A percentile compares a stretch with the other conserved stretches of the same genome.
Conservation (phyloP, 2,113 vertebrate species). For the Hippocampus guttulatus region DNA sequence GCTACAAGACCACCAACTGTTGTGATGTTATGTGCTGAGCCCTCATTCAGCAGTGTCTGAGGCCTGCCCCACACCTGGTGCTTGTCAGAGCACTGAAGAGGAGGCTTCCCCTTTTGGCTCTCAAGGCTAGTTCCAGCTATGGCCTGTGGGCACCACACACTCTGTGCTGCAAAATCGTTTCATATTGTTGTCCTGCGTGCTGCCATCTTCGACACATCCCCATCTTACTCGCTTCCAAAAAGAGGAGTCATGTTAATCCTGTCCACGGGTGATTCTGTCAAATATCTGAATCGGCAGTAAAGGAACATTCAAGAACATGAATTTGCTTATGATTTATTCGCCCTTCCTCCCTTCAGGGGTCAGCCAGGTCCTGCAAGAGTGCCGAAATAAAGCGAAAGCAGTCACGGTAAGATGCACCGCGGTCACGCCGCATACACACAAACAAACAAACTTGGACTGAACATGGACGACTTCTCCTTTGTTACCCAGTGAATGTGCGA, state of each 20-base stretch:
- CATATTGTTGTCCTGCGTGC: no score
- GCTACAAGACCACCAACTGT: slow-evolving; percentile 29
- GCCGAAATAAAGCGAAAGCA: slow-evolving; percentile 78
- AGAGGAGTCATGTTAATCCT: not conserved
- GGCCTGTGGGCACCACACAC: slow-evolving; percentile 6
- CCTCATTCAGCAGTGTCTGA: slow-evolving; percentile 17
- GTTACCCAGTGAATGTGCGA: no score
- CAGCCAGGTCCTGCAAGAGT: slow-evolving; percentile 81
- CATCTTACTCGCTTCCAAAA: not conserved
- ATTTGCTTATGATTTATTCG: slow-evolving; percentile 11
- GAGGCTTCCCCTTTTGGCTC: slow-evolving; percentile 35
- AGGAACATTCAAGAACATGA: slow-evolving; percentile 14
- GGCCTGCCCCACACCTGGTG: slow-evolving; percentile 44
- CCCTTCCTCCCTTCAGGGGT: slow-evolving; percentile 67
- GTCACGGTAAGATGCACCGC: slow-evolving; percentile 72
- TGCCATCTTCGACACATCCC: not conserved
- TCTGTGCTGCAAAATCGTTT: not conserved
- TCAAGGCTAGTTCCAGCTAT: slow-evolving; percentile 10
- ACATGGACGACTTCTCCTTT: not conserved
- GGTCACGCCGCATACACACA: not conserved
- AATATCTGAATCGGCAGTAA: slow-evolving; percentile 22
- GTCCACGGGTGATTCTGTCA: slow-evolving; percentile 1
- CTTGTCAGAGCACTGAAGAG: slow-evolving; percentile 44
- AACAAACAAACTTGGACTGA: not conserved
- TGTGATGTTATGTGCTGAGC: slow-evolving; percentile 20